phyloP scores from a whole-genome alignment of 2,113 vertebrate genomes.

The Mesoclemmys tuberculata region DNA sequence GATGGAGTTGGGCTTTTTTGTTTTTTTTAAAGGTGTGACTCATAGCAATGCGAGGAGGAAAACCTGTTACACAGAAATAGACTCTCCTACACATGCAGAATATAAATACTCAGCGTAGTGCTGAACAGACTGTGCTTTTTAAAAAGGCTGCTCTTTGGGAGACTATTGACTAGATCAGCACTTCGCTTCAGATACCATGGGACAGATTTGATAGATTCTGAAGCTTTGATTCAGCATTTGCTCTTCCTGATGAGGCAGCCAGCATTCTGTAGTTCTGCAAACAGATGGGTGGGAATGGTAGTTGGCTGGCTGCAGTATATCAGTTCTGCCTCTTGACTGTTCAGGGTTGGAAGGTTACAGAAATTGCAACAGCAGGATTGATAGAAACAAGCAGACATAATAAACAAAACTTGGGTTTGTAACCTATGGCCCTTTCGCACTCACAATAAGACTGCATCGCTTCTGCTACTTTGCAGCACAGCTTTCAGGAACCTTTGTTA shows the following conservation, averaged over 20 bases:
- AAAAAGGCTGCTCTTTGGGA: neutral
- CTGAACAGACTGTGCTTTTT: neutral
- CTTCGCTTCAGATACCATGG: neutral
- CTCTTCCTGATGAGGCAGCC: fast-evolving
- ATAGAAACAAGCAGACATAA: neutral
- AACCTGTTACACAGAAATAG: neutral
- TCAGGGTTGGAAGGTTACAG: neutral
- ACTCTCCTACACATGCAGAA: neutral
- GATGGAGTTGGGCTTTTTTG: neutral
- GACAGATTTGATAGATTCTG: neutral
- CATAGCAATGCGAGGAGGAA: neutral
- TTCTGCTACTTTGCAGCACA: neutral
- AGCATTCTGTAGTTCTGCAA: neutral
- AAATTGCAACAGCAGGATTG: neutral
- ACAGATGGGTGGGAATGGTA: neutral
- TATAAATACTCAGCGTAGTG: neutral
- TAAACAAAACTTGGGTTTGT: neutral
- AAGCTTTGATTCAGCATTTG: neutral
- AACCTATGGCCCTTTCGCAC: neutral
- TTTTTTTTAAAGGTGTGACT: neutral
- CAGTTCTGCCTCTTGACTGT: neutral
- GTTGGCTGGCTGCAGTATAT: neutral
- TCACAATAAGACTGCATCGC: neutral
- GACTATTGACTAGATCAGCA: fast-evolving
- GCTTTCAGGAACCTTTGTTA: neutral